Base-by-base conservation (phyloP, 2,113 vertebrate species). In the Cathartes aura region DNA sequence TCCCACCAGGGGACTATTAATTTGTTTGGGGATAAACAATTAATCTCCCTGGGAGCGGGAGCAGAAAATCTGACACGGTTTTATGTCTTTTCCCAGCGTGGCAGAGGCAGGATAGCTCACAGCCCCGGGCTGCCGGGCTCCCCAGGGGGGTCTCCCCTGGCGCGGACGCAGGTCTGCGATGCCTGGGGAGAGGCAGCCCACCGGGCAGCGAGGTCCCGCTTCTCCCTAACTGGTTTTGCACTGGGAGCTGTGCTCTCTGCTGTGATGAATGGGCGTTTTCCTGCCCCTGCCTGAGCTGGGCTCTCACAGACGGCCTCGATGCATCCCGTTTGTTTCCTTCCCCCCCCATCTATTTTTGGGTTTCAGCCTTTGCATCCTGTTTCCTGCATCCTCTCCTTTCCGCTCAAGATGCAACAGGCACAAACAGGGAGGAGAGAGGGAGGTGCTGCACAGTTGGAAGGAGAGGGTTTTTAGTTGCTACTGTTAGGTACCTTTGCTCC, bases 1-100 rank as follows among this genome's bases (percentile, higher is more conserved):
- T 94, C 95, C 91, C 97, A 95, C 93, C 93, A 96, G 94, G 97
- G 90, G 87, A 90, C 87, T 18, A 93, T 96, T 97, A 80, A 97
- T 97, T 96, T 97, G 89, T 95, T 96, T 94, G 78, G 95, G 95
- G 94, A 97, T 96, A 97, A 96, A 97, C 95, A 96, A 96, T 96
- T 96, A 82, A 95, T 97, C 94, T 97, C 95, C 82, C 82, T 47
- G 89, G 93, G 97, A 96, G 95, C 91, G 91, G 94, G 87, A 96
- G 82, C 96, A 96, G 91, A 96, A 94, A 83, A 97, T 80, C 85
- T 79, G 89, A 94, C 71, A 38, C 0, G 50, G 87, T 88, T 97
- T 95, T 66, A 76, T 82, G 89, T 59, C 67, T 80, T 50, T 72
- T 66, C 38, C 67, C 74, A 64, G 78, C 1, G 0, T 2, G 40